Conservation (phyloP, 2,888 invertebrate species). For the Stenurella melanura region DNA sequence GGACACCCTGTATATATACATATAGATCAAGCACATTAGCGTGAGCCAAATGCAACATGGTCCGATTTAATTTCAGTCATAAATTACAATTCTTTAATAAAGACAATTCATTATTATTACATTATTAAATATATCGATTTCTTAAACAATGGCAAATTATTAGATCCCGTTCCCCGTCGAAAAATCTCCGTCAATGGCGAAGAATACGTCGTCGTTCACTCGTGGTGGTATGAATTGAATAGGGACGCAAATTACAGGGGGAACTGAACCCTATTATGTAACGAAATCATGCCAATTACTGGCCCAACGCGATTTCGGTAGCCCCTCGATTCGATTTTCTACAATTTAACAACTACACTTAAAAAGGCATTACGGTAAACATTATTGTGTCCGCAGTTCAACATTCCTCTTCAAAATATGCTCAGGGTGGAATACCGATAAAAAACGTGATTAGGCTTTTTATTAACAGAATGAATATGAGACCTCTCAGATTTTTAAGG, state of each 20-base stretch:
- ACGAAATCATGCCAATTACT: slow-evolving; percentile 63
- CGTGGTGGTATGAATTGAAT: slow-evolving; percentile 55
- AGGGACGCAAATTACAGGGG: slow-evolving; percentile 61
- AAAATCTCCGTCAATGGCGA: slow-evolving; percentile 28
- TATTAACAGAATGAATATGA: too few relatives aligned
- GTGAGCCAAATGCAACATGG: too few relatives aligned
- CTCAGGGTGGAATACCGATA: not conserved
- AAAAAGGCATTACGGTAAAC: slow-evolving; percentile 50
- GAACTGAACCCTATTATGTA: slow-evolving; percentile 60
- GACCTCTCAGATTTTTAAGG: too few relatives aligned
- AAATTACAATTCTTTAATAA: too few relatives aligned
- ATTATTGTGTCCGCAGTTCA: slow-evolving; percentile 42
- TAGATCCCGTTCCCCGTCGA: not conserved
- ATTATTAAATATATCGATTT: too few relatives aligned
- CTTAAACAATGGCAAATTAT: too few relatives aligned
- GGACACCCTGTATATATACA: too few relatives aligned
- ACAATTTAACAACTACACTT: slow-evolving; percentile 53
- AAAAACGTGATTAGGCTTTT: not conserved
- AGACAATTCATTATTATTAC: too few relatives aligned
- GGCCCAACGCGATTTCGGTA: slow-evolving; percentile 50
- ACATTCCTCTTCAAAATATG: not conserved
- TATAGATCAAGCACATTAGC: too few relatives aligned
- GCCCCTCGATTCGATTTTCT: slow-evolving; percentile 50
- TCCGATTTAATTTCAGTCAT: too few relatives aligned
- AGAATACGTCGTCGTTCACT: slow-evolving; percentile 28